Base-by-base conservation (phyloP, 2,797 vertebrate species). In the Setipinna tenuifilis region DNA sequence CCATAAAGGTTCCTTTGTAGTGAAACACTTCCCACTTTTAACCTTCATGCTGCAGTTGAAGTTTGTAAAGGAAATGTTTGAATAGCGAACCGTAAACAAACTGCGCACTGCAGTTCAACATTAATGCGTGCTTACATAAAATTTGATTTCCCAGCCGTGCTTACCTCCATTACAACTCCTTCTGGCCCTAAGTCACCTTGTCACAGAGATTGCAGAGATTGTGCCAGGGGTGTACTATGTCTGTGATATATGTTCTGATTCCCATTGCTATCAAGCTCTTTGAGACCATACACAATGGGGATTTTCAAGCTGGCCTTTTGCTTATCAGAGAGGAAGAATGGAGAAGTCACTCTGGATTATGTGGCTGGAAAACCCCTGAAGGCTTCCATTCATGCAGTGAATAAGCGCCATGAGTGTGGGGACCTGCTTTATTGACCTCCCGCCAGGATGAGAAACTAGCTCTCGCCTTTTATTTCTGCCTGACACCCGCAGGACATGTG, bases 331-430 rank as follows among this genome's bases (percentile, higher is more conserved):
- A 44, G 81, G 82, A 88, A 88, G 88, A 89, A 91, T 89, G 87
- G 87, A 86, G 83, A 87, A 90, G 88, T 90, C 87, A 90, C 88
- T 90, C 84, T 65, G 86, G 87, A 89, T 89, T 85, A 86, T 83
- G 85, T 82, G 58, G 82, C 83, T 86, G 84, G 83, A 85, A 88
- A 88, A 71, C 86, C 87, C 86, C 89, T 35, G 61, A 89, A 88
- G 85, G 86, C 87, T 89, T 81, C 84, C 84, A 84, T 87, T 89
- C 83, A 90, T 68, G 85, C n/a, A 6, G 54, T 86, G 91, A 93
- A 92, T 92, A 93, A 93, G 87, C 86, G 89, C 89, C 89, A 88
- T 87, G 89, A 89, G 88, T 93, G 89, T 90, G 85, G 84, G 81
- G 82, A 89, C 91, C 89, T 88, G 83, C 87, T 90, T 90, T 92